Base-by-base conservation (phyloP, 2,797 vertebrate genomes). In the Poeciliopsis presidionis region DNA sequence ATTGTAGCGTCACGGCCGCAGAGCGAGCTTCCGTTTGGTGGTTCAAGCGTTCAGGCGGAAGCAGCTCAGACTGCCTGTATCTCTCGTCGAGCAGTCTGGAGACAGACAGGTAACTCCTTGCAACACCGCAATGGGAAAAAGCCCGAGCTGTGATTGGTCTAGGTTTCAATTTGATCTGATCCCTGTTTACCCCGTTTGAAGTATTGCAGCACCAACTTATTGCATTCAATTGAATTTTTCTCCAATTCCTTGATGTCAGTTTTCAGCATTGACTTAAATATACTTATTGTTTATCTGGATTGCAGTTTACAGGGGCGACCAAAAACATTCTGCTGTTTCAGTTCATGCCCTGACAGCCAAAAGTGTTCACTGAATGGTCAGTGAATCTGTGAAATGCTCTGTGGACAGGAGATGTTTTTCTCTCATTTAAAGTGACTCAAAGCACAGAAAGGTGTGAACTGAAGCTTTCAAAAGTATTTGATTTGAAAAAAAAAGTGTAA, bases 71-170 rank as follows among this genome's bases (percentile, higher is more conserved):
- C 73, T 36, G 72, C 65, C 39, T 70, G 41, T 12, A 65, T 43
- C 69, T 43, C 74, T 72, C 80, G 59, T 59, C 78, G 73, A 69
- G 49, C 74, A 65, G 73, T 78, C 80, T 80, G 84, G 59, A 84
- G 2, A 74, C 77, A 83, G 79, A 81, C 91, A 91, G 93, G 91
- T 92, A 92, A 59, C n/a, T 75, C 9, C 74, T 51, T 36, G 36
- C 18, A 28, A n/a, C 20, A 14, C n/a, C 57, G 45, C 59, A 61
- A 18, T 53, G 14, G n/a, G 13, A 41, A 20, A 36, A 39, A 41
- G 13, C 20, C 49, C 51, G 25, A 25, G 36, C 36, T 25, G 2
- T 41, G 63, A 41, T 59, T 55, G 22, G 30, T 73, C 5, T 2
- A 7, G 30, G 5, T 73, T n/a, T n/a, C 25, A 57, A 9, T 53